Evolutionary conservation across 2,888 invertebrate species (phyloP).

Genomic region (Amblyjoppa fuscipennis): DNA sequence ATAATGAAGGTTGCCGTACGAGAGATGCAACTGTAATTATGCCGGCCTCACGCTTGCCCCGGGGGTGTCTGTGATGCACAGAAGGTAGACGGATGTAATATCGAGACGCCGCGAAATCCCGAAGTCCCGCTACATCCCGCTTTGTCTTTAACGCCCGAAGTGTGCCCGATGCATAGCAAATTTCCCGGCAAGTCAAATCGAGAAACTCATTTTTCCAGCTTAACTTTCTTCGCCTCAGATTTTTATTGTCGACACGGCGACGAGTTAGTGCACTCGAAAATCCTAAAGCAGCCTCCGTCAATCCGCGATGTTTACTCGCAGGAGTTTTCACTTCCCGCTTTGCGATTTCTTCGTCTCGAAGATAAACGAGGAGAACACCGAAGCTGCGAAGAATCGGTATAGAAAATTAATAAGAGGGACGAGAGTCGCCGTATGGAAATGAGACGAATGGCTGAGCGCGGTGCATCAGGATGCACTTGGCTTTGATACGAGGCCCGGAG

Average conservation of each 20-base stretch:
- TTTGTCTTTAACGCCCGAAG: not conserved
- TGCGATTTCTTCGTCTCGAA: constrained; percentile 50
- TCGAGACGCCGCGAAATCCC: constrained; percentile 3
- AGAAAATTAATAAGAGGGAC: constrained; percentile 76
- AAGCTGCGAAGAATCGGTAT: constrained; percentile 39
- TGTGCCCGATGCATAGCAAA: not conserved
- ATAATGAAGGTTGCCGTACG: constrained; percentile 38
- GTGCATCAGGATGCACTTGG: constrained; percentile 74
- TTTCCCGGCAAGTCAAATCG: not conserved
- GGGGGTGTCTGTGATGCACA: constrained; percentile 28
- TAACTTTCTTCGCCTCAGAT: constrained; percentile 63
- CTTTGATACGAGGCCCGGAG: constrained; percentile 62
- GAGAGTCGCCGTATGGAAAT: constrained; percentile 74
- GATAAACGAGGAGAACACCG: constrained; percentile 23
- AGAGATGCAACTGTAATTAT: constrained; percentile 39
- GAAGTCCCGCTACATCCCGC: not conserved
- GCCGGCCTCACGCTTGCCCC: constrained; percentile 24
- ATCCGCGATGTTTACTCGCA: constrained; percentile 79
- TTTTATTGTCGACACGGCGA: constrained; percentile 75
- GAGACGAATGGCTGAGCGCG: constrained; percentile 57
- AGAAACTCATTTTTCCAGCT: constrained; percentile 9
- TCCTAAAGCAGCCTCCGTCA: constrained; percentile 74
- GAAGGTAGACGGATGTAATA: constrained; percentile 30
- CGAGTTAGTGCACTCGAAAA: constrained; percentile 55
- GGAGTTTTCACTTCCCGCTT: constrained; percentile 68